These are phyloP conservation scores for Calosoma granatense DNA, from an alignment of 1,140 invertebrate genomes.

Conservation along the genomic window DNA sequence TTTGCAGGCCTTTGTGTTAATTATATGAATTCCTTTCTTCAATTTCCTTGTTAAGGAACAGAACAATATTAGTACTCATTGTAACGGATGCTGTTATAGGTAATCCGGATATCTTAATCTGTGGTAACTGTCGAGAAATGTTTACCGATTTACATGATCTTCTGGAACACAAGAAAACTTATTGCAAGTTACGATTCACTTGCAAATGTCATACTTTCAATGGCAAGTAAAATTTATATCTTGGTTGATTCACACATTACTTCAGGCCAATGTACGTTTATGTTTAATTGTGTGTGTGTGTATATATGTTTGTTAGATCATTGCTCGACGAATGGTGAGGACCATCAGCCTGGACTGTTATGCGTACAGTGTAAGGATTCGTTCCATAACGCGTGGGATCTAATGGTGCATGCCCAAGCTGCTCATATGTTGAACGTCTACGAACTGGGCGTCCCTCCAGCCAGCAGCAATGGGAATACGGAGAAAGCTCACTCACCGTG, in stretches of 20 bases:
- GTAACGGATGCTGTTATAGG: too few species aligned
- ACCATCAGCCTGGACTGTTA: background rate
- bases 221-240: background rate
- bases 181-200: conserved; percentile 66
- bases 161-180: conserved; percentile 68
- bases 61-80: too few species aligned
- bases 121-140: conserved; percentile 69
- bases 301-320: background rate
- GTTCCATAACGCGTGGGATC: conserved; percentile 47
- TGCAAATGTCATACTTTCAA: conserved; percentile 52
- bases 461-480: too few species aligned
- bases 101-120: conserved; percentile 71
- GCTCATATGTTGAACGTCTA: conserved; percentile 67
- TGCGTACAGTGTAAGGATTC: background rate
- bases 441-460: conserved; percentile 45
- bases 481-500: conserved; percentile 16
- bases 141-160: conserved; percentile 65
- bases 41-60: background rate
- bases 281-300: background rate
- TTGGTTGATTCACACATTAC: too few species aligned
- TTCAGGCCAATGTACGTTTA: too few species aligned
- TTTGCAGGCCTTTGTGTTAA: conserved; percentile 14
- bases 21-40: too few species aligned
- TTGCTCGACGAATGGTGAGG: background rate
- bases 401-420: conserved; percentile 62